A percentile compares a stretch with the other conserved stretches of the same genome.
Conservation (phyloP, 1,140 invertebrate genomes). For the Chrysomallon squamiferum region DNA sequence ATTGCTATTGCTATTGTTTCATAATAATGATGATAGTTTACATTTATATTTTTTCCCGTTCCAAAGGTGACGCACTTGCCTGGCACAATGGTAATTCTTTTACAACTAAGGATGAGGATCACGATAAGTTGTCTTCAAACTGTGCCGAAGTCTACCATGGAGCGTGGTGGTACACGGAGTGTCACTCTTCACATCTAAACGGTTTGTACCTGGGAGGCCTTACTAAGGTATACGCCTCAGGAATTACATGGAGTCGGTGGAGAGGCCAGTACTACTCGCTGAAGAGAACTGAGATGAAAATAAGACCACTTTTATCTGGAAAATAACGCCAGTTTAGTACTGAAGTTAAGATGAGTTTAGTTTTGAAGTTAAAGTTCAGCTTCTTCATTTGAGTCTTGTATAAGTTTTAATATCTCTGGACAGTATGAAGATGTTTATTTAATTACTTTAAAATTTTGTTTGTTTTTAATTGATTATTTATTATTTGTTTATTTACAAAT, state of each 20-base stretch:
- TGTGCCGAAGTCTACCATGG: conserved; percentile 16
- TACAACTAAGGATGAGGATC: conserved; percentile 12
- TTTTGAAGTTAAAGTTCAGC: too few relatives aligned
- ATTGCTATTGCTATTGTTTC: too few relatives aligned
- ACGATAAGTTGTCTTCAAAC: neutral
- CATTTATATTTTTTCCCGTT: too few relatives aligned
- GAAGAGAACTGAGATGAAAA: neutral
- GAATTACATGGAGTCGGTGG: neutral
- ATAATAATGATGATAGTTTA: too few relatives aligned
- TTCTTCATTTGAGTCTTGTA: too few relatives aligned
- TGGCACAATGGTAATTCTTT: conserved; percentile 8
- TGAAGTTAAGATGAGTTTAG: too few relatives aligned
- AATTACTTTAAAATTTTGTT: too few relatives aligned
- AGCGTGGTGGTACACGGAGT: conserved; percentile 22
- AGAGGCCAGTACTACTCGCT: neutral
- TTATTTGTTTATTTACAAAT: too few relatives aligned
- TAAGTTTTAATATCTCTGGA: too few relatives aligned
- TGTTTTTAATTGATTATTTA: too few relatives aligned
- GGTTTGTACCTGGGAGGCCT: neutral
- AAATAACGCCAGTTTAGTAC: too few relatives aligned
- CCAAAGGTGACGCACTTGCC: neutral
- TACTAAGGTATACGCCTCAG: neutral
- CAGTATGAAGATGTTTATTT: too few relatives aligned
- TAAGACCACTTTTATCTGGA: neutral
- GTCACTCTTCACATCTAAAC: conserved; percentile 19